Conservation (phyloP, 2,888 invertebrate species). For the Trichogramma evanescens region DNA sequence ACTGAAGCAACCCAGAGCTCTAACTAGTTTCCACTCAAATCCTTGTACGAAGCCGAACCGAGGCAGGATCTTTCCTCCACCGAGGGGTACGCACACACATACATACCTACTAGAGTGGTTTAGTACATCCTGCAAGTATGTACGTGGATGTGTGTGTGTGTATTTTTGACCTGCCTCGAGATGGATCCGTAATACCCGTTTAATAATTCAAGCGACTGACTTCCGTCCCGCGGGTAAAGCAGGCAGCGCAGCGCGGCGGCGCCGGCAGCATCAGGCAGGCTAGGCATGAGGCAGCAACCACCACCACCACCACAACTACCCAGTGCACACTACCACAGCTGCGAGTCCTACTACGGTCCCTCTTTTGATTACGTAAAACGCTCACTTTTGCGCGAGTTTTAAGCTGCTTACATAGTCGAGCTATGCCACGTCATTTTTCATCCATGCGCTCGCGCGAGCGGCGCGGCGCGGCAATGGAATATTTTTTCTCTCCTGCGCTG, state of each 20-base stretch:
- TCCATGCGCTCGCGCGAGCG: background rate
- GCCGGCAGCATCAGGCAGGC: too few relatives aligned
- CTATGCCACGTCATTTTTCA: background rate
- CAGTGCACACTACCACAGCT: background rate
- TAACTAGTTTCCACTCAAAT: too few relatives aligned
- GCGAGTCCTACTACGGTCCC: too few relatives aligned
- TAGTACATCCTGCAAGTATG: too few relatives aligned
- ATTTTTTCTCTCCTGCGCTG: background rate
- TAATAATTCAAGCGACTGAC: slow-evolving; percentile 20
- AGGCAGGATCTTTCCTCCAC: too few relatives aligned
- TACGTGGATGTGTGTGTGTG: too few relatives aligned
- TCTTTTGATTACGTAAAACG: too few relatives aligned
- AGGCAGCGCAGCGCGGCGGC: background rate
- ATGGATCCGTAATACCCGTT: slow-evolving; percentile 15
- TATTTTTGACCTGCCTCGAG: background rate
- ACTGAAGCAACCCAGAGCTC: background rate
- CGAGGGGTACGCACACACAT: too few relatives aligned
- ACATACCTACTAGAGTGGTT: too few relatives aligned
- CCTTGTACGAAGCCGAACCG: too few relatives aligned
- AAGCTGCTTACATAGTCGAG: background rate
- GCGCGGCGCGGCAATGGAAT: too few relatives aligned
- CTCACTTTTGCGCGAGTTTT: background rate
- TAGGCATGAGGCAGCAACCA: background rate
- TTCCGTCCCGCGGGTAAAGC: slow-evolving; percentile 8
- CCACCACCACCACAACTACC: background rate